These are phyloP conservation scores for Papilio dardanus DNA, from an alignment of 1,140 invertebrate species.

Conservation along the genomic window DNA sequence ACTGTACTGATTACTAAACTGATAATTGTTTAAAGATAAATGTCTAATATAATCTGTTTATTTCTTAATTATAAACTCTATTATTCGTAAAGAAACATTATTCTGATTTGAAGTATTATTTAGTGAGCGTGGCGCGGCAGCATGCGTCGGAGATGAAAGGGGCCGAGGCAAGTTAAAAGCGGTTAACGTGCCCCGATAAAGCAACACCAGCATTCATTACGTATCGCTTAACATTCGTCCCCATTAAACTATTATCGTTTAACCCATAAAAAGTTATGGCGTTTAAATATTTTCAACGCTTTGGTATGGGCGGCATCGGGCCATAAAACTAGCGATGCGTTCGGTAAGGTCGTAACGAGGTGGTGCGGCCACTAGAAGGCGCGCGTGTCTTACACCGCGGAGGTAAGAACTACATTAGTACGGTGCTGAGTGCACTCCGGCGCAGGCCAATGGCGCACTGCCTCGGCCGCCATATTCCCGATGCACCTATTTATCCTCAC, in stretches of 20 bases:
- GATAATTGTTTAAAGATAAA: neutral
- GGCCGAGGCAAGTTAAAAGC: constrained; percentile 40
- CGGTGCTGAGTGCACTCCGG: neutral
- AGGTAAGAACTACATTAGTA: constrained; percentile 19
- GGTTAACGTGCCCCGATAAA: constrained; percentile 49
- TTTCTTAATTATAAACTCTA: neutral
- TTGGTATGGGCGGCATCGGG: constrained; percentile 47
- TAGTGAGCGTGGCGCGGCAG: neutral
- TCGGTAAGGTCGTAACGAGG: constrained; percentile 19
- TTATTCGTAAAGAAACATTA: constrained; percentile 4
- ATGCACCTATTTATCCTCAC: constrained; percentile 15
- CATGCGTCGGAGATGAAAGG: constrained; percentile 39
- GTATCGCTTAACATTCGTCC: constrained; percentile 45
- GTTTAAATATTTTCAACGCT: constrained; percentile 68
- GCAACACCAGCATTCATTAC: constrained; percentile 46
- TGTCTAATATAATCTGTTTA: neutral
- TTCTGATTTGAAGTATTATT: constrained; percentile 17
- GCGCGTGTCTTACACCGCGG: neutral
- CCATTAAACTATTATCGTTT: constrained; percentile 58
- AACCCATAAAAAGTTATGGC: constrained; percentile 64
- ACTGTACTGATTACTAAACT: neutral
- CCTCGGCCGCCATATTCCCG: constrained; percentile 26
- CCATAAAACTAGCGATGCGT: constrained; percentile 40
- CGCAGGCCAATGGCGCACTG: neutral
- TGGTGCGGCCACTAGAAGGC: neutral